A percentile compares a stretch with the other conserved stretches of the same genome.
Evolutionary conservation across 2,888 invertebrate genomes (phyloP).

Genomic region (Hirtodrosophila trivittata): DNA sequence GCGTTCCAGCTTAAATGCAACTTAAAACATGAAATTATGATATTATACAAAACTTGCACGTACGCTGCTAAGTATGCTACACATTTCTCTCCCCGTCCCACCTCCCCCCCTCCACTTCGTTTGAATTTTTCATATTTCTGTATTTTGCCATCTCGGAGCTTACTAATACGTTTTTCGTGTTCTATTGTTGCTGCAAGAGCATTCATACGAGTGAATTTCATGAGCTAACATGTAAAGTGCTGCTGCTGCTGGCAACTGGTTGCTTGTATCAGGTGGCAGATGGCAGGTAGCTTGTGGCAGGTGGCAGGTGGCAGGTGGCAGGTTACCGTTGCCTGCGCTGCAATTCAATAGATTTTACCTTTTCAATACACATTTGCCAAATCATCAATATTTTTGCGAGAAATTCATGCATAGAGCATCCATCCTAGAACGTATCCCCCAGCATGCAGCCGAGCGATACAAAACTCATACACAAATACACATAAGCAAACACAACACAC

Average conservation of each 20-base stretch:
- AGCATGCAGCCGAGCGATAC: slow-evolving; percentile 28
- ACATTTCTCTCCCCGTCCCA: too few species aligned
- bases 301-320: background rate
- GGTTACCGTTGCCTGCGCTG: slow-evolving; percentile 22
- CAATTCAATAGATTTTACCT: slow-evolving; percentile 66
- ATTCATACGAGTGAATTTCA: slow-evolving; percentile 29
- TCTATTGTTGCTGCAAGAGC: slow-evolving; percentile 44
- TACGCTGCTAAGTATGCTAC: slow-evolving; percentile 17
- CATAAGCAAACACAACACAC: slow-evolving; percentile 17
- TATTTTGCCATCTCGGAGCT: slow-evolving; percentile 27
- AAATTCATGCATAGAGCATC: slow-evolving; percentile 59
- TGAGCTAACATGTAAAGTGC: slow-evolving; percentile 54
- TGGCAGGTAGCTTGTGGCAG: background rate
- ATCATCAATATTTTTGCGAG: slow-evolving; percentile 71
- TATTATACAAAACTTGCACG: background rate
- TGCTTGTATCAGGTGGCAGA: too few species aligned
- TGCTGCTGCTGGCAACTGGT: slow-evolving; percentile 47
- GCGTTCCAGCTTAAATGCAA: slow-evolving; percentile 30
- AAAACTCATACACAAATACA: slow-evolving; percentile 13
- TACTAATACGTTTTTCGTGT: slow-evolving; percentile 73
- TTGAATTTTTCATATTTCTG: slow-evolving; percentile 31
- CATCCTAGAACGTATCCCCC: too few species aligned
- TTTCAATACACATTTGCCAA: slow-evolving; percentile 73
- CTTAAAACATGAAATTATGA: slow-evolving; percentile 9
- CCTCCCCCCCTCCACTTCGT: too few species aligned